Conservation (phyloP, 2,888 invertebrate genomes). For the Oasisia sp. region DNA sequence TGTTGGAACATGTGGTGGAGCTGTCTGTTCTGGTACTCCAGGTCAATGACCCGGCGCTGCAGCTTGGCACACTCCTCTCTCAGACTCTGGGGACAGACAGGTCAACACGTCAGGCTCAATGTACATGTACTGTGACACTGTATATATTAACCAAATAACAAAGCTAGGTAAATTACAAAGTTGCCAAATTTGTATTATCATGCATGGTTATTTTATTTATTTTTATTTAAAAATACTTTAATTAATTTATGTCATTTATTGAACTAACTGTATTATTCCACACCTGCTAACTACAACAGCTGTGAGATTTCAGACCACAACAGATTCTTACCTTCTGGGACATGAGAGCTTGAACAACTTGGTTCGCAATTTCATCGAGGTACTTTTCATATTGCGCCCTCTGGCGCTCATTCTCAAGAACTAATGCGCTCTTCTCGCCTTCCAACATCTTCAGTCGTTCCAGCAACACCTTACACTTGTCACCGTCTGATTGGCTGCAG, state of each 20-base stretch:
- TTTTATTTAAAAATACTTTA: no score
- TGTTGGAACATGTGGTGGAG: slow-evolving; percentile 72
- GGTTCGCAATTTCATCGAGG: slow-evolving; percentile 74
- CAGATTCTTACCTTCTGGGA: slow-evolving; percentile 78
- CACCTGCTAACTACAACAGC: background rate
- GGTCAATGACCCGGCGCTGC: slow-evolving; percentile 79
- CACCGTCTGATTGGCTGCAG: slow-evolving; percentile 35
- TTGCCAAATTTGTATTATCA: no score
- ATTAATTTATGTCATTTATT: background rate
- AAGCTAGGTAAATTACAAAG: no score
- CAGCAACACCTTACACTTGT: slow-evolving; percentile 66
- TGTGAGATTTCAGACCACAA: background rate
- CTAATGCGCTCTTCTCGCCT: slow-evolving; percentile 74
- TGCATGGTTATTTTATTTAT: no score
- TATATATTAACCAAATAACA: no score
- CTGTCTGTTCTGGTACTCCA: slow-evolving; percentile 78
- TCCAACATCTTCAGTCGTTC: slow-evolving; percentile 71
- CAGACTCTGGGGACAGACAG: slow-evolving; percentile 71
- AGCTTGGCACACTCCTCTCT: slow-evolving; percentile 81
- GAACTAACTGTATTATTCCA: background rate
- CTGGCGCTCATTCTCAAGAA: slow-evolving; percentile 75
- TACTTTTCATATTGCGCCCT: slow-evolving; percentile 78
- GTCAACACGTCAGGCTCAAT: background rate
- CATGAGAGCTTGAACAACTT: slow-evolving; percentile 84
- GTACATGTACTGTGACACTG: background rate